A percentile compares a stretch with the other conserved stretches of the same genome.
These are phyloP conservation scores for Melinopterus prodromus DNA, from an alignment of 2,888 invertebrate genomes.

Conservation along the genomic window DNA sequence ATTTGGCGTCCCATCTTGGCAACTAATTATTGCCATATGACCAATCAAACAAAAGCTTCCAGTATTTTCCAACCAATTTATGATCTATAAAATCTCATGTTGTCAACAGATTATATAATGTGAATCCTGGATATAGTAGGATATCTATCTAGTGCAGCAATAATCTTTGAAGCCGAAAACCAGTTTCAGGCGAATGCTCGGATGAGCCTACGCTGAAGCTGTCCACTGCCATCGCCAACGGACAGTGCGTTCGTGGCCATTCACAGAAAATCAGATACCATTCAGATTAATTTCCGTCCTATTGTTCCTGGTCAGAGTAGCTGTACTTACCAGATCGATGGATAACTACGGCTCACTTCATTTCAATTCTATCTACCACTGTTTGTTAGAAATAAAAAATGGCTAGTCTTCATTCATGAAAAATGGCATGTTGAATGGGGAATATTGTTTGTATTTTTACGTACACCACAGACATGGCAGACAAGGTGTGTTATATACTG, in stretches of 20 bases:
- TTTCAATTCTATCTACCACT: not conserved
- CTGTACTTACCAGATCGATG: slow-evolving; percentile 4
- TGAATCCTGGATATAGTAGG: too few relatives aligned
- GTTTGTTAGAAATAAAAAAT: not conserved
- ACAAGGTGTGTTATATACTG: not conserved
- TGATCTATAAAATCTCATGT: too few relatives aligned
- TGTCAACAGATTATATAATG: too few relatives aligned
- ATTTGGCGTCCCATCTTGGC: too few relatives aligned
- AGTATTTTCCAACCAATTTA: too few relatives aligned
- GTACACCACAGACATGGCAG: not conserved
- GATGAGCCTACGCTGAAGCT: not conserved
- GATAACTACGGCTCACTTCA: not conserved
- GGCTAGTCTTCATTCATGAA: not conserved
- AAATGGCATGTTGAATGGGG: not conserved
- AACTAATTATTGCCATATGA: too few relatives aligned
- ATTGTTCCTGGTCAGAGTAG: slow-evolving; percentile 11
- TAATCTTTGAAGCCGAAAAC: not conserved
- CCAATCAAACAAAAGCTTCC: too few relatives aligned
- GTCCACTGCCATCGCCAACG: not conserved
- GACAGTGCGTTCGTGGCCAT: slow-evolving; percentile 13
- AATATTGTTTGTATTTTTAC: not conserved
- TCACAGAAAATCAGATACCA: slow-evolving; percentile 14
- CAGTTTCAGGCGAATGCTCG: not conserved
- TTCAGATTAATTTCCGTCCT: slow-evolving; percentile 17
- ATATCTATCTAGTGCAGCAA: too few relatives aligned